Conservation (phyloP, 2,888 invertebrate genomes). For the Tetrapedia diversipes region DNA sequence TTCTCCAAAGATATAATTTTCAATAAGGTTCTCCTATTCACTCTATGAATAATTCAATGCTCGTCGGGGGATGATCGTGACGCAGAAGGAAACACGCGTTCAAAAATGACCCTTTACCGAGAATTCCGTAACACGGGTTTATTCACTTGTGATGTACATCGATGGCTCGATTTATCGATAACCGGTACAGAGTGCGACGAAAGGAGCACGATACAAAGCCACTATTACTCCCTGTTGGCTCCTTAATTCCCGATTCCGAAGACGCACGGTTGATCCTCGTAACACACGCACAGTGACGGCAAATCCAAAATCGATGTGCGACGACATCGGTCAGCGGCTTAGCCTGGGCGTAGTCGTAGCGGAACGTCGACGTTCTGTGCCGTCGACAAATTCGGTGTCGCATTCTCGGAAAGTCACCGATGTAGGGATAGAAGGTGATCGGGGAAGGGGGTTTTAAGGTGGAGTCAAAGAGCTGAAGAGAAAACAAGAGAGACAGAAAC, state of each 20-base stretch:
- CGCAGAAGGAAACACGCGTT: constrained; percentile 26
- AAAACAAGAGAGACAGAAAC: constrained; percentile 3
- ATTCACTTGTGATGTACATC: constrained; percentile 8
- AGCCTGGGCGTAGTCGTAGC: constrained; percentile 56
- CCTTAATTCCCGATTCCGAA: constrained; percentile 40
- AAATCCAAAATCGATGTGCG: constrained; percentile 63
- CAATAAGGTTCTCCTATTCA: neutral
- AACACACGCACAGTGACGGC: constrained; percentile 54
- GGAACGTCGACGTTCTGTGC: constrained; percentile 56
- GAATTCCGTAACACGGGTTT: constrained; percentile 19
- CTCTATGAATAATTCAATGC: constrained; percentile 40
- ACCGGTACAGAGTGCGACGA: neutral
- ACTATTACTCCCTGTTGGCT: constrained; percentile 33
- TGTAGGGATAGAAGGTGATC: constrained; percentile 49
- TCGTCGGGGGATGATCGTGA: neutral
- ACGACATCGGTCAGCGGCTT: constrained; percentile 61
- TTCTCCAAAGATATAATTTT: neutral
- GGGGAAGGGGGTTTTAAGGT: constrained; percentile 49
- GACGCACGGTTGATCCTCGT: constrained; percentile 42
- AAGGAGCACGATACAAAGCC: constrained; percentile 36
- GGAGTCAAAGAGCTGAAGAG: constrained; percentile 54
- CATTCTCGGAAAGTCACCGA: constrained; percentile 67
- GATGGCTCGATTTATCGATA: constrained; percentile 25
- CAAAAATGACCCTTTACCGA: constrained; percentile 2
- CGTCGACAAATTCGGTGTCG: constrained; percentile 67